Evolutionary conservation across 2,888 invertebrate genomes (phyloP).

Genomic region (Penaeus monodon): DNA sequence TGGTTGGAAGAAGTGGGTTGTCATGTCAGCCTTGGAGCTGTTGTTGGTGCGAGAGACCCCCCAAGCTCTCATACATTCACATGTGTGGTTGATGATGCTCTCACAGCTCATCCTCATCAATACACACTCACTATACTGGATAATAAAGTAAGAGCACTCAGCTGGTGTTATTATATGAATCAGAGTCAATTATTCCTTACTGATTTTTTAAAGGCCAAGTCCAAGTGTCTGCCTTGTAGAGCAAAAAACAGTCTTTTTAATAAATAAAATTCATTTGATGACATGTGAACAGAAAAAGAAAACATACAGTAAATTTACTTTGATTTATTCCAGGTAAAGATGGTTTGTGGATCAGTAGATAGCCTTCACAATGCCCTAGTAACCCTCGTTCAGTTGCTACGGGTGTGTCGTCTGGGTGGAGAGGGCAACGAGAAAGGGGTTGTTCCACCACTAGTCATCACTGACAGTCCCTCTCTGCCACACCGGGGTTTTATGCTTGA

Average conservation of each 20-base stretch:
- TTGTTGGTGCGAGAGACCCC: slow-evolving; percentile 52
- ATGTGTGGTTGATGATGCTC: slow-evolving; percentile 51
- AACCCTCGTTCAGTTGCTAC: slow-evolving; percentile 74
- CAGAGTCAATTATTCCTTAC: too few species aligned
- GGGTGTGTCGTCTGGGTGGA: slow-evolving; percentile 67
- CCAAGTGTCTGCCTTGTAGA: too few species aligned
- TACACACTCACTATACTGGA: slow-evolving; percentile 52
- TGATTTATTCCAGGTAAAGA: slow-evolving; percentile 70
- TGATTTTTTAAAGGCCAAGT: not conserved
- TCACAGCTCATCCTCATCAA: slow-evolving; percentile 49
- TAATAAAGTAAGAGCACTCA: slow-evolving; percentile 23
- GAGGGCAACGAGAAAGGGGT: slow-evolving; percentile 66
- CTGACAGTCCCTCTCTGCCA: slow-evolving; percentile 75
- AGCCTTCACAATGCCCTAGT: slow-evolving; percentile 74
- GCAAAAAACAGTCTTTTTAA: too few species aligned
- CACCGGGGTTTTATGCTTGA: slow-evolving; percentile 76
- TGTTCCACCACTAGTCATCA: slow-evolving; percentile 70
- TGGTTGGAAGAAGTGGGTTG: slow-evolving; percentile 71
- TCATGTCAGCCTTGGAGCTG: slow-evolving; percentile 69
- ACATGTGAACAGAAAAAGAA: too few species aligned
- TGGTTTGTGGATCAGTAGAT: slow-evolving; percentile 71
- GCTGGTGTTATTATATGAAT: not conserved
- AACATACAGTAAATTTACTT: not conserved
- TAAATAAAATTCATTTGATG: too few species aligned
- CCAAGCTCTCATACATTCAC: slow-evolving; percentile 36